Conservation (phyloP, 2,888 invertebrate genomes). For the Tenthredo amoena region DNA sequence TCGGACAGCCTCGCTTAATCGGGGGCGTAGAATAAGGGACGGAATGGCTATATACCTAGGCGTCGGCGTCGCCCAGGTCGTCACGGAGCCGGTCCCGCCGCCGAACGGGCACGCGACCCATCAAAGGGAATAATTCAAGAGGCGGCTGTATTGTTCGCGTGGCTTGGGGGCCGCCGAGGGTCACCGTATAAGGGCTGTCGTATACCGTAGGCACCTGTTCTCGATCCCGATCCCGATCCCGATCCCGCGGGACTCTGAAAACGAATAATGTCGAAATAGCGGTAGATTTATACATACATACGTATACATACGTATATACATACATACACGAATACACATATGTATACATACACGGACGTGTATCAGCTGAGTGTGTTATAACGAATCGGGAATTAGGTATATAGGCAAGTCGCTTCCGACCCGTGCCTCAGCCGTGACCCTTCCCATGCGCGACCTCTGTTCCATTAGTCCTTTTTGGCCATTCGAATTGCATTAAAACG, state of each 20-base stretch:
- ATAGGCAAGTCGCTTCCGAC: slow-evolving; percentile 8
- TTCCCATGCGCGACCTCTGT: slow-evolving; percentile 30
- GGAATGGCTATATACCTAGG: slow-evolving; percentile 2
- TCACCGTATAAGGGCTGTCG: slow-evolving; percentile 30
- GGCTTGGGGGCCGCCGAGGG: slow-evolving; percentile 33
- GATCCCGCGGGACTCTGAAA: slow-evolving; percentile 29
- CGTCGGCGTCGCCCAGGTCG: slow-evolving; percentile 45
- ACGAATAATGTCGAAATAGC: slow-evolving; percentile 42
- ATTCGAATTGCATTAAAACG: slow-evolving; percentile 51
- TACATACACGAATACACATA: neutral
- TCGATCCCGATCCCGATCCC: neutral
- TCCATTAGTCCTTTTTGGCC: slow-evolving; percentile 46
- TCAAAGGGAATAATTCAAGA: slow-evolving; percentile 78
- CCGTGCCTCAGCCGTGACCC: slow-evolving; percentile 39
- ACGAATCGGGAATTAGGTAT: slow-evolving; percentile 6
- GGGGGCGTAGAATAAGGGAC: slow-evolving; percentile 34
- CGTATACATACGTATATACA: neutral
- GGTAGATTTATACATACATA: slow-evolving; percentile 19
- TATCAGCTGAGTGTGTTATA: neutral
- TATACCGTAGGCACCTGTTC: slow-evolving; percentile 12
- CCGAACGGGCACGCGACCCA: slow-evolving; percentile 75
- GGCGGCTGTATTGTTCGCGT: slow-evolving; percentile 74
- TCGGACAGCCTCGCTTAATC: slow-evolving; percentile 29
- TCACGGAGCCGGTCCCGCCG: slow-evolving; percentile 57
- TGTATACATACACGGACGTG: neutral